phyloP scores from a whole-genome alignment of 2,888 invertebrate genomes.

The Acronicta aceris region DNA sequence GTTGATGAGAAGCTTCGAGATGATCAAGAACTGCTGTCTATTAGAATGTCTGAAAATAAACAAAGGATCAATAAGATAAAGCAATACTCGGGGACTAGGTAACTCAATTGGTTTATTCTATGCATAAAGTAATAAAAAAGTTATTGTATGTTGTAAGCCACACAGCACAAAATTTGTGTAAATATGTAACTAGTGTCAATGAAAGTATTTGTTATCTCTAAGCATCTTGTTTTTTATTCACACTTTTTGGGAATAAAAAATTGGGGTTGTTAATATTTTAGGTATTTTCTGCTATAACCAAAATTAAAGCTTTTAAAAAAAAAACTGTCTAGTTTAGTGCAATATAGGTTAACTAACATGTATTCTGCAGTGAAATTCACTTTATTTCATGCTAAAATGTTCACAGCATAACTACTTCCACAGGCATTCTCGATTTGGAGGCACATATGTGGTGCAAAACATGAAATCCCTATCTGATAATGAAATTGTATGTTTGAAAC shows the following conservation, averaged over 20 bases:
- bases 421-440: conserved; percentile 98
- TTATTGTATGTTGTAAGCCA: too few relatives aligned
- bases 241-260: too few relatives aligned
- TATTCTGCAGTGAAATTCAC: not conserved
- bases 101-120: conserved; percentile 7
- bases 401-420: conserved; percentile 19
- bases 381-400: not conserved
- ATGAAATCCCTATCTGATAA: conserved; percentile 97
- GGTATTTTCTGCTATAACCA: too few relatives aligned
- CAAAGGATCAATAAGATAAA: conserved; percentile 80
- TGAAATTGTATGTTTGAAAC: conserved; percentile 96
- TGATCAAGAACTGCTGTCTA: conserved; percentile 93
- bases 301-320: too few relatives aligned
- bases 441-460: conserved; percentile 97
- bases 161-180: too few relatives aligned
- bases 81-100: conserved; percentile 84
- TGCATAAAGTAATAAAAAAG: too few relatives aligned
- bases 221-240: too few relatives aligned
- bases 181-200: too few relatives aligned
- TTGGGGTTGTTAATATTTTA: too few relatives aligned
- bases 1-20: conserved; percentile 95
- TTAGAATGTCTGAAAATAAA: conserved; percentile 92
- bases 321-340: too few relatives aligned
- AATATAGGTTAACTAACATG: too few relatives aligned
- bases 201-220: too few relatives aligned